Evolutionary conservation across 2,113 vertebrate genomes (phyloP), one percentile per base, ranked within the genome.

Genomic region (Mystacornis crossleyi): DNA sequence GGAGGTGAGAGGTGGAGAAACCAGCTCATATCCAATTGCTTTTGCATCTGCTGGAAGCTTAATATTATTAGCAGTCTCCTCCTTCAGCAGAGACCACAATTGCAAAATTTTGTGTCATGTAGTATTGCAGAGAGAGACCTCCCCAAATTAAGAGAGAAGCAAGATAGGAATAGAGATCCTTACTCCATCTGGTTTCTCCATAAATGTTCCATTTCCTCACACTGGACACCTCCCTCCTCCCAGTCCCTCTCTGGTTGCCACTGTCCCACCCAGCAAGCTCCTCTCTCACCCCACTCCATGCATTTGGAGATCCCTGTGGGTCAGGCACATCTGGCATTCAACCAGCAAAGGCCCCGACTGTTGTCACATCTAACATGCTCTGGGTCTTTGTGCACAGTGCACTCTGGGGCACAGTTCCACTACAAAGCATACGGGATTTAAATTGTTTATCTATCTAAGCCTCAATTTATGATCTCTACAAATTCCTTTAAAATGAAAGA

Each of bases 1-100:
- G 21, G 33, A 86, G 77, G 53, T 81, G 75, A 86, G 86, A 94
- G 40, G 75, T 89, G 45, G 43, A 94, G 86, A 95, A 93, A 92
- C 47, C 66, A 94, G 77, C 82, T 86, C 38, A 67, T 51, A 86
- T 31, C 60, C 55, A 81, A 78, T 72, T 82, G 72, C 57, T 86
- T 95, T 93, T 61, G 89, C 89, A 60, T 83, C 66, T 79, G 48
- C 72, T 90, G 48, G 51, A 71, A 74, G 36, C 62, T 53, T 92
- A 40, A 57, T 81, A 71, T 92, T 92, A 91, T 94, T 93, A 92
- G 64, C 74, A 86, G 55, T 74, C 83, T 88, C 62, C 64, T 86
- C 79, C 86, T 47, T 78, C 55, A 67, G 75, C 12, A 94, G 55
- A 71, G 57, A 72, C 40, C 48, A 60, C 40, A 92, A 94, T 65